Evolutionary conservation across 2,113 vertebrate genomes (phyloP).

Genomic region (Leptobrachium leishanense): DNA sequence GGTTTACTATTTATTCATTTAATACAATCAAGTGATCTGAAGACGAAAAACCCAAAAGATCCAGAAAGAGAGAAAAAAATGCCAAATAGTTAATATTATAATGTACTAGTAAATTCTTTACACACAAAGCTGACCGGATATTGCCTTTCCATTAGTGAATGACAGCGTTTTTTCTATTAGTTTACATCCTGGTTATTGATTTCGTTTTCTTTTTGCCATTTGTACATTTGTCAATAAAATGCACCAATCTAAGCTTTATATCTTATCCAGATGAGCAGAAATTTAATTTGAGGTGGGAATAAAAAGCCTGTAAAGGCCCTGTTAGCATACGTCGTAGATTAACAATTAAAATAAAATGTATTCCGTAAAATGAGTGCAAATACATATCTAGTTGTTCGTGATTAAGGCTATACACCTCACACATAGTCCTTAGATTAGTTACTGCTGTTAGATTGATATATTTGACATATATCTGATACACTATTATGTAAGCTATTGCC

Average conservation of each 20-base stretch:
- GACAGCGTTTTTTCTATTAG: slow-evolving; percentile 33
- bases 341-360: background rate
- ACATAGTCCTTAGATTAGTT: too few relatives aligned
- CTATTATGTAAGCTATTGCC: too few relatives aligned
- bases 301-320: background rate
- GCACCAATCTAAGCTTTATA: slow-evolving; percentile 1
- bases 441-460: too few relatives aligned
- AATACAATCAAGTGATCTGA: too few relatives aligned
- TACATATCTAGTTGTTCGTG: too few relatives aligned
- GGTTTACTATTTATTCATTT: too few relatives aligned
- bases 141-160: slow-evolving; percentile 32
- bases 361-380: too few relatives aligned
- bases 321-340: background rate
- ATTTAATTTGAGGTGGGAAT: slow-evolving; percentile 3
- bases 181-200: slow-evolving; percentile 49
- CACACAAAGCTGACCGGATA: slow-evolving; percentile 32
- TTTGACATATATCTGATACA: too few relatives aligned
- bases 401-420: too few relatives aligned
- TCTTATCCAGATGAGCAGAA: slow-evolving; percentile 22
- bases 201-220: slow-evolving; percentile 22
- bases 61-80: too few relatives aligned
- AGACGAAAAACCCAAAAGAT: too few relatives aligned
- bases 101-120: slow-evolving; percentile 1
- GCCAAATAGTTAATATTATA: background rate
- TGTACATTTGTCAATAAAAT: slow-evolving; percentile 44